Base-by-base conservation (phyloP, 2,113 vertebrate species). In the Nothocercus nigrocapillus region DNA sequence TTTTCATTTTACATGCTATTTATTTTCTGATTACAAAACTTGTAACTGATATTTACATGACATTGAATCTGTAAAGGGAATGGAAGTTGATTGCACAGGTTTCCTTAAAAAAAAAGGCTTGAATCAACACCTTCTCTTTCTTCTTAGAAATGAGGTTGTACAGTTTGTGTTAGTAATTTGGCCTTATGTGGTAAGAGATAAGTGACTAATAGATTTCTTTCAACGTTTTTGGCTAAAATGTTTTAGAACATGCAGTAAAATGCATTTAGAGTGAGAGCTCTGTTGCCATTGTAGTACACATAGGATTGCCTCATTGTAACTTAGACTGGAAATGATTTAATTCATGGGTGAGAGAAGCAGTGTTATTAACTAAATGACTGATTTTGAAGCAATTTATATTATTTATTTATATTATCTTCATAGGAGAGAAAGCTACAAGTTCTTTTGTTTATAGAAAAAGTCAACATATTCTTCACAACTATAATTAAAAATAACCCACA, bases 401-500 rank as follows among this genome's bases (percentile, higher is more conserved):
- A 6, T 84, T 74, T 44, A 44, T 44, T 44, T 44, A 44, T 44
- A 44, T 44, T 44, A 44, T 8, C 36, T 68, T 90, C 19, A 42
- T 22, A 54, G 32, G 49, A 54, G 32, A 62, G 32, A 34, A 68
- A 90, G 51, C 1, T 56, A 62, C 44, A 94, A 51, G n/a, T 85
- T 75, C 47, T 92, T 89, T 86, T 94, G 42, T 88, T 94, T 64
- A 79, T 89, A 82, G 62, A 84, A 93, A 86, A 88, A n/a, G 63
- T 58, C 25, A 84, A 58, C 49, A 25, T 56, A 61, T 53, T 87
- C 53, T 81, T 92, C 51, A 54, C 19, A 93, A n/a, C 20, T 90
- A 36, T 95, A 96, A 95, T 95, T 96, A 95, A 97, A 97, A 96
- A 64, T 79, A 96, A 85, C 59, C 32, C 85, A 32, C 61, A 67